Conservation (phyloP, 1,140 invertebrate genomes). For the Tetragnatha versicolor region DNA sequence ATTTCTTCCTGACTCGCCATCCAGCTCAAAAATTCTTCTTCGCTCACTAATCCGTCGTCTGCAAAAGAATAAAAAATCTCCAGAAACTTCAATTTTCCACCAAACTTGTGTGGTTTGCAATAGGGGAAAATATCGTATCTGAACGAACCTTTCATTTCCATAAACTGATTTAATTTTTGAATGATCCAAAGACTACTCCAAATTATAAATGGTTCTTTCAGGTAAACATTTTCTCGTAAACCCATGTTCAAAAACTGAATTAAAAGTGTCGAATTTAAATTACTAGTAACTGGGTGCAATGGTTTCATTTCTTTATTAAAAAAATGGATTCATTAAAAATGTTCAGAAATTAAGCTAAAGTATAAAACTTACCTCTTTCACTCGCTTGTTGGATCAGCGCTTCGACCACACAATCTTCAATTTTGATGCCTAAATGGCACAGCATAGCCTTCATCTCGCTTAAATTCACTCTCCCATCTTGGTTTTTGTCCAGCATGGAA, state of each 20-base stretch:
- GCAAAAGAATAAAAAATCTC: not conserved
- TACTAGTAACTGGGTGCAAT: not conserved
- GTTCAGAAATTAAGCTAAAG: not conserved
- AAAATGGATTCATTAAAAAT: too few relatives aligned
- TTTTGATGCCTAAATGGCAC: constrained; percentile 75
- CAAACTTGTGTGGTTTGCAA: not conserved
- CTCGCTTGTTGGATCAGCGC: constrained; percentile 76
- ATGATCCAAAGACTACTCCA: too few relatives aligned
- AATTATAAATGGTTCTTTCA: too few relatives aligned
- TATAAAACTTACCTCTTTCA: constrained; percentile 68
- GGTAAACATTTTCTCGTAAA: too few relatives aligned
- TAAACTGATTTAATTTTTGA: too few relatives aligned
- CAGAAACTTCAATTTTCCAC: not conserved
- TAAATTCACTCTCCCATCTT: constrained; percentile 75
- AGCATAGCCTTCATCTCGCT: constrained; percentile 78
- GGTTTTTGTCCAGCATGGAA: constrained; percentile 75
- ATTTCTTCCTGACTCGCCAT: constrained; percentile 54
- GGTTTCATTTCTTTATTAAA: not conserved
- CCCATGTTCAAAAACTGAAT: too few relatives aligned
- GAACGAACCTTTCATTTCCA: not conserved
- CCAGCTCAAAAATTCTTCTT: constrained; percentile 59
- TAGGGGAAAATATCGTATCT: not conserved
- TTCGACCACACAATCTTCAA: constrained; percentile 68
- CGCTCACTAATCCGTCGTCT: constrained; percentile 58
- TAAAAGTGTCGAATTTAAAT: too few relatives aligned